Conservation (phyloP, 2,888 invertebrate genomes). For the Acronicta aceris region DNA sequence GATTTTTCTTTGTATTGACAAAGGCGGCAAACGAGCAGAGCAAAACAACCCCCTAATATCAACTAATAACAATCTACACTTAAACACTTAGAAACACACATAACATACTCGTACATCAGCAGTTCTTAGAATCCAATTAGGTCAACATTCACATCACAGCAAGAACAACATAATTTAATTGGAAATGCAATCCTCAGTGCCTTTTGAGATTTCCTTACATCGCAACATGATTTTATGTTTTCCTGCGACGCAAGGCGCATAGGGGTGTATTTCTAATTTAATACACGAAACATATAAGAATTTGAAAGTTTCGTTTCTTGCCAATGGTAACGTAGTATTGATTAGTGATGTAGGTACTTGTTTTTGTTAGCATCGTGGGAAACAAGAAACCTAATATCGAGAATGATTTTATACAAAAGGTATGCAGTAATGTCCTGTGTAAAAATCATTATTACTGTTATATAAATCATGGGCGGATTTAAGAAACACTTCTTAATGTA, state of each 20-base stretch:
- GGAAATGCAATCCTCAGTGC: slow-evolving; percentile 29
- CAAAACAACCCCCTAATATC: neutral
- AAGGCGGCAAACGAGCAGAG: no score
- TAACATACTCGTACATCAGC: slow-evolving; percentile 7
- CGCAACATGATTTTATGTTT: slow-evolving; percentile 18
- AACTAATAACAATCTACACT: neutral
- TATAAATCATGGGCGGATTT: no score
- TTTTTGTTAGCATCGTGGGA: no score
- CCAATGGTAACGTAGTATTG: neutral
- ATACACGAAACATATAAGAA: neutral
- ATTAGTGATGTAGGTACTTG: no score
- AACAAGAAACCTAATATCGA: no score
- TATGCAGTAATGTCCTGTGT: no score
- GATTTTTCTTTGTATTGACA: no score
- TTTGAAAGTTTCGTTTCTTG: neutral
- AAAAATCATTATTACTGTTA: no score
- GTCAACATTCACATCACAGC: slow-evolving; percentile 28
- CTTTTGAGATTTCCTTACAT: slow-evolving; percentile 47
- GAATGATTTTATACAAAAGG: no score
- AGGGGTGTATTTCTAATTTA: slow-evolving; percentile 1
- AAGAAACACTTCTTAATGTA: no score
- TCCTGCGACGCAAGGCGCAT: slow-evolving; percentile 5
- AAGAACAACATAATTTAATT: slow-evolving; percentile 53
- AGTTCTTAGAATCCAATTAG: slow-evolving; percentile 48
- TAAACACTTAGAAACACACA: slow-evolving; percentile 15